These are phyloP conservation scores for Crenuchus spilurus DNA, from an alignment of 2,797 vertebrate genomes.

Conservation along the genomic window DNA sequence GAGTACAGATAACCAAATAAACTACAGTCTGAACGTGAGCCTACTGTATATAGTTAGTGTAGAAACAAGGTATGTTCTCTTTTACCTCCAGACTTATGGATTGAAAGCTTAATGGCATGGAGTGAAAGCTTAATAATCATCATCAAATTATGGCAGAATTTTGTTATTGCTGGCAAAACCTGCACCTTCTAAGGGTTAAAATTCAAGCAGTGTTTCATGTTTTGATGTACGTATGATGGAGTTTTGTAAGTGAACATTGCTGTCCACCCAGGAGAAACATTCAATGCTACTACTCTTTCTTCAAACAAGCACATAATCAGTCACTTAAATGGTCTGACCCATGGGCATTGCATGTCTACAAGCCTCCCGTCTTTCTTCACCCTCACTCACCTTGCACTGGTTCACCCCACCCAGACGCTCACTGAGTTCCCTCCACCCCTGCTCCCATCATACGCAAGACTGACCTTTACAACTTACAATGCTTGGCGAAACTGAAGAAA, in stretches of 20 bases:
- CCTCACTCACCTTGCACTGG: conserved; percentile 9
- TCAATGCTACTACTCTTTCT: background rate
- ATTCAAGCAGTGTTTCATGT: too few relatives aligned
- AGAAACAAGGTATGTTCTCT: too few relatives aligned
- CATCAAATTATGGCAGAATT: too few relatives aligned
- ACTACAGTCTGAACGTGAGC: too few relatives aligned
- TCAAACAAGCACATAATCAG: conserved; percentile 4
- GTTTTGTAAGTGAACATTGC: background rate
- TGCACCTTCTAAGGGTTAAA: background rate
- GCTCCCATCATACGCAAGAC: conserved; percentile 29
- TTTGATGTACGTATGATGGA: background rate
- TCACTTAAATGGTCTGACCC: background rate
- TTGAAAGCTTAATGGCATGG: too few relatives aligned
- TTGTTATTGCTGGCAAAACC: background rate
- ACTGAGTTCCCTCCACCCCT: background rate
- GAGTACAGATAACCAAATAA: too few relatives aligned
- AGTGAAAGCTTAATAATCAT: too few relatives aligned
- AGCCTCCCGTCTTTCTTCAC: conserved; percentile 32
- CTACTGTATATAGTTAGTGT: too few relatives aligned
- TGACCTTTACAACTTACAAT: conserved; percentile 36
- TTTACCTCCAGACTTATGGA: too few relatives aligned
- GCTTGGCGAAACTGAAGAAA: conserved; percentile 45
- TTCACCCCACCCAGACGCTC: conserved; percentile 29
- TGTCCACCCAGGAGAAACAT: background rate
- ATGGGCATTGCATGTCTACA: background rate